Conservation (phyloP, 2,888 invertebrate genomes). For the Drosophila ezoana region DNA sequence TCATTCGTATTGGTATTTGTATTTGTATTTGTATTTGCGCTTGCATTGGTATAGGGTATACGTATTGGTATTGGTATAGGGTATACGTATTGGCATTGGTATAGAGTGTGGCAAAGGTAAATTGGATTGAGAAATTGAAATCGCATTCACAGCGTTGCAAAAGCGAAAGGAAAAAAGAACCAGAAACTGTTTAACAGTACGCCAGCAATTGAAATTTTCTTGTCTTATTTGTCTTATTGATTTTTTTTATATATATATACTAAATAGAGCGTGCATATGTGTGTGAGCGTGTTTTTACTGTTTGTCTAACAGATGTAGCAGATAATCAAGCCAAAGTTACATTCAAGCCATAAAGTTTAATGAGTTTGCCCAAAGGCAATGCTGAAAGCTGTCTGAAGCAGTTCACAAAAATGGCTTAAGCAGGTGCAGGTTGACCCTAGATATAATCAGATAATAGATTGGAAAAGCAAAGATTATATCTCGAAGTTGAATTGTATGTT, state of each 20-base stretch:
- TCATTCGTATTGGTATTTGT: constrained; percentile 38
- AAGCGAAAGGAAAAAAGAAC: constrained; percentile 14
- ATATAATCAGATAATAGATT: constrained; percentile 16
- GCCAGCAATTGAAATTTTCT: constrained; percentile 54
- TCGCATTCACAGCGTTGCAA: constrained; percentile 64
- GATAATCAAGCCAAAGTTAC: constrained; percentile 53
- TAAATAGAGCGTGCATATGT: constrained; percentile 11
- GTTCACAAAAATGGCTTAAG: constrained; percentile 8
- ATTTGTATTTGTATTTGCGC: constrained; percentile 22
- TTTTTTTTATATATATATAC: constrained; percentile 37
- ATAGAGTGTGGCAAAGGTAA: constrained; percentile 69
- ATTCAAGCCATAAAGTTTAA: constrained; percentile 48
- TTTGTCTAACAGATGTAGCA: constrained; percentile 41
- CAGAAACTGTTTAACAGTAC: constrained; percentile 42
- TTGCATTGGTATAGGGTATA: constrained; percentile 24
- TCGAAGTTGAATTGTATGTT: background rate
- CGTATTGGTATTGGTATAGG: constrained; percentile 10
- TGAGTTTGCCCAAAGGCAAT: constrained; percentile 39
- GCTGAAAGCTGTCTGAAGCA: constrained; percentile 1
- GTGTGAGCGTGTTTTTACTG: constrained; percentile 7
- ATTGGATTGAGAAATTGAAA: constrained; percentile 79
- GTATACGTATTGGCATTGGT: constrained; percentile 13
- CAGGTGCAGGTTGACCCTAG: constrained; percentile 15
- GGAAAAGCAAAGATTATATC: background rate
- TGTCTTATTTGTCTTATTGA: constrained; percentile 70